Conservation (phyloP, 2,113 vertebrate genomes). For the Ictalurus furcatus region DNA sequence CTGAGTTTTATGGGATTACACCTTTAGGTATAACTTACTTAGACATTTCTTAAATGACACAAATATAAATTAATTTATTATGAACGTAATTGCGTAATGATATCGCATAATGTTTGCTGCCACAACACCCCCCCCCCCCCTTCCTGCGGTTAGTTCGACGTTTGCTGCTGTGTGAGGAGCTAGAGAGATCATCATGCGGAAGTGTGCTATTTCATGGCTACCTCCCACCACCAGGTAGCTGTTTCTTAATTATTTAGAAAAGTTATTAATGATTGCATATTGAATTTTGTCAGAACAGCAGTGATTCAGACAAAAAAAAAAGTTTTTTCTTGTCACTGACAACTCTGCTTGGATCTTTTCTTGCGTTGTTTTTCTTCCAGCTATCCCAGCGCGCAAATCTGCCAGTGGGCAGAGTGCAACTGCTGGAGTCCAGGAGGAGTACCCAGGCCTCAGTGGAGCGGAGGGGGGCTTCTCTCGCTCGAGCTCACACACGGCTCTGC, state of each 20-base stretch:
- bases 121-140: neutral
- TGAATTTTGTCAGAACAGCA: neutral
- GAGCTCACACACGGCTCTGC: constrained; percentile 73
- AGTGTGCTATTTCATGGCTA: constrained; percentile 98
- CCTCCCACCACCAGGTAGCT: constrained; percentile 88
- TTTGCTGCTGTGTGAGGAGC: constrained; percentile 91
- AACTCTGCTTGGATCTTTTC: neutral
- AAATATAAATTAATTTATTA: neutral
- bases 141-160: constrained; percentile 78
- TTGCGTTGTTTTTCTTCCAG: constrained; percentile 62
- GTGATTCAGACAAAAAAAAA: neutral
- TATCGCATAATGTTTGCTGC: neutral
- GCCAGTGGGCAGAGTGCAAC: constrained; percentile 52
- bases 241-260: neutral
- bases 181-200: constrained; percentile 95
- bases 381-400: constrained; percentile 80
- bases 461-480: constrained; percentile 75
- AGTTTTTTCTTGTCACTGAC: neutral
- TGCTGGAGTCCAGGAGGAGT: constrained; percentile 70
- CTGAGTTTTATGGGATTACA: constrained; percentile 98
- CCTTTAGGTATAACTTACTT: constrained; percentile 81
- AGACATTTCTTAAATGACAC: constrained; percentile 45
- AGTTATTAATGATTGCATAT: neutral
- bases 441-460: constrained; percentile 69
- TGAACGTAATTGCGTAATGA: neutral